A percentile compares a stretch with the other conserved stretches of the same genome.
Evolutionary conservation across 2,113 vertebrate genomes (phyloP).

Genomic region (Nestor notabilis): DNA sequence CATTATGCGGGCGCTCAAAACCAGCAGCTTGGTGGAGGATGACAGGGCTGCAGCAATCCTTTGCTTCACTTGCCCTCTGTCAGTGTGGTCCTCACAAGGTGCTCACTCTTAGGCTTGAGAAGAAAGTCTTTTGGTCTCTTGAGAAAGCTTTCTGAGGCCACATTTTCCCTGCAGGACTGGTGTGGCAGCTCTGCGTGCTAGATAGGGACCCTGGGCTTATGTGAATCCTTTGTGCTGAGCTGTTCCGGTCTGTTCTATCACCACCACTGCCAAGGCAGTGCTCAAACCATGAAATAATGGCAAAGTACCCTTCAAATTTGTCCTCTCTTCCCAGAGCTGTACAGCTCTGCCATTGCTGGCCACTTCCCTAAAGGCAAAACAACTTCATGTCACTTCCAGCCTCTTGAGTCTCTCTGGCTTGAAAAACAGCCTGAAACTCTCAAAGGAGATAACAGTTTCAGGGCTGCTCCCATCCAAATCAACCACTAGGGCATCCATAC

Average conservation of each 20-base stretch:
- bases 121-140: neutral
- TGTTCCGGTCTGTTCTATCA: rapidly evolving
- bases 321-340: neutral
- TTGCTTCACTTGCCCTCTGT: rapidly evolving
- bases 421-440: neutral
- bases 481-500: rapidly evolving
- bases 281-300: neutral
- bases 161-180: rapidly evolving
- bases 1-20: rapidly evolving
- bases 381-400: neutral
- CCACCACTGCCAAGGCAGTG: neutral
- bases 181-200: rapidly evolving
- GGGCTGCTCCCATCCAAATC: neutral
- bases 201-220: neutral
- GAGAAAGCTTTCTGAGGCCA: neutral
- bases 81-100: rapidly evolving
- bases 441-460: neutral
- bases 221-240: neutral
- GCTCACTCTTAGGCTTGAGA: neutral
- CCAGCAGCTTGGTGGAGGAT: rapidly evolving
- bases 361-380: neutral
- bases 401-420: neutral
- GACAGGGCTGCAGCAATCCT: neutral
- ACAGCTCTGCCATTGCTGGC: neutral
- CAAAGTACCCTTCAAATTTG: neutral